A percentile compares a stretch with the other conserved stretches of the same genome.
These are phyloP conservation scores for Electrona antarctica DNA, from an alignment of 2,113 vertebrate genomes.

Conservation along the genomic window DNA sequence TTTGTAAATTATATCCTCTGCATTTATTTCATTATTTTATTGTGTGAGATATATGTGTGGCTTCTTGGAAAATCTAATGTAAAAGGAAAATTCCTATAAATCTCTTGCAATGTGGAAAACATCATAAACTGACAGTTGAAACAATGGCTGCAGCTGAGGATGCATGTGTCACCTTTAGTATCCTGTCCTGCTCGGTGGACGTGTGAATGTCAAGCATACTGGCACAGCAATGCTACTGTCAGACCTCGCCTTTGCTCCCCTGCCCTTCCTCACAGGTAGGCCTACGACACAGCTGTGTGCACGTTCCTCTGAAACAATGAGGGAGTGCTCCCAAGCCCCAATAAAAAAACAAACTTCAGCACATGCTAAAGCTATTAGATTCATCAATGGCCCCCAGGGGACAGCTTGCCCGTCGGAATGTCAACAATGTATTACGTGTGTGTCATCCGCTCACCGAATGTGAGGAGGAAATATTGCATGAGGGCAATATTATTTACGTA, in stretches of 20 bases:
- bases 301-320: constrained; percentile 87
- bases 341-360: constrained; percentile 66
- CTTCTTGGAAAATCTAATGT: too few species aligned
- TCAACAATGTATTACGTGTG: constrained; percentile 57
- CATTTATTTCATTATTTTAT: background rate
- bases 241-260: constrained; percentile 77
- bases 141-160: constrained; percentile 17
- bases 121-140: background rate
- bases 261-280: constrained; percentile 83
- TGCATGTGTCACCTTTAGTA: constrained; percentile 45
- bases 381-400: constrained; percentile 79
- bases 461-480: constrained; percentile 43
- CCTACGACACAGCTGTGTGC: constrained; percentile 68
- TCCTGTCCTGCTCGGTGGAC: constrained; percentile 80
- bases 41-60: too few species aligned
- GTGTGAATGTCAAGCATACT: constrained; percentile 64
- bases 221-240: constrained; percentile 65
- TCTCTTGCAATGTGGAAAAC: constrained; percentile 5
- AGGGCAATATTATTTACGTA: constrained; percentile 43
- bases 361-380: constrained; percentile 87
- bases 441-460: constrained; percentile 37
- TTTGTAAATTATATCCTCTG: background rate
- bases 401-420: constrained; percentile 56
- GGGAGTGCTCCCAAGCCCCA: constrained; percentile 69
- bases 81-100: background rate